Base-by-base conservation (phyloP, 2,888 invertebrate genomes). In the Cistogaster globosa region DNA sequence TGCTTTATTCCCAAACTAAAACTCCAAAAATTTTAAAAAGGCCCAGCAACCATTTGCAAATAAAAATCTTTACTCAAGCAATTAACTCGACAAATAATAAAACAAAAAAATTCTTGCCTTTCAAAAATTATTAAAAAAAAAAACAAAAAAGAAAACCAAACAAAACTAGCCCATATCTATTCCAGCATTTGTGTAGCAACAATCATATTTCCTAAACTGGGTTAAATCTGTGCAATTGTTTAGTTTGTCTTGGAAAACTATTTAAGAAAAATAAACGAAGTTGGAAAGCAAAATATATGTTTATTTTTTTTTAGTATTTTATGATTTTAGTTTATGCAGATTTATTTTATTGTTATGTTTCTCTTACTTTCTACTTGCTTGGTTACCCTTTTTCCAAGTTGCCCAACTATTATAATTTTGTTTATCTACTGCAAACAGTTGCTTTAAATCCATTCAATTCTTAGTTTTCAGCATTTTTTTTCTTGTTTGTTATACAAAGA, bases 261-360 rank as follows among this genome's bases (percentile, higher is more conserved):
- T 36, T 45, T 72, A 26, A 78, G 1, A 22, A 53, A 53, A 26
- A 63, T 12, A 63, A 74, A 58, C 36, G 16, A 38, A 55, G 18
- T 48, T 38, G 36, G 55, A 62, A 57, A 69, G 20, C 14, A 57
- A 60, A n/a, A 67, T 22, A 55, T 60, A 62, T 68, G 6, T 72
- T 2, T 4, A 26, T 26, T 26, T 26, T 26, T 75, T 36, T 75
- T n/a, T n/a, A n/a, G 12, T 68, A 69, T 76, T 82, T 76, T 71
- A 71, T 82, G 76, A 65, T 71, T 77, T 51, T 69, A 69, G 55
- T 82, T 72, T 77, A 77, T 83, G 71, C 76, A 77, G 82, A 83
- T 76, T 83, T 77, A 69, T 76, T 76, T 82, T 65, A 42, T 26
- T 53, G 14, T 53, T 53, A 16, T 57, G 8, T 18, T 16, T 42